These are phyloP conservation scores for Ophioninae sp. DNA, from an alignment of 2,888 invertebrate species.

Conservation along the genomic window DNA sequence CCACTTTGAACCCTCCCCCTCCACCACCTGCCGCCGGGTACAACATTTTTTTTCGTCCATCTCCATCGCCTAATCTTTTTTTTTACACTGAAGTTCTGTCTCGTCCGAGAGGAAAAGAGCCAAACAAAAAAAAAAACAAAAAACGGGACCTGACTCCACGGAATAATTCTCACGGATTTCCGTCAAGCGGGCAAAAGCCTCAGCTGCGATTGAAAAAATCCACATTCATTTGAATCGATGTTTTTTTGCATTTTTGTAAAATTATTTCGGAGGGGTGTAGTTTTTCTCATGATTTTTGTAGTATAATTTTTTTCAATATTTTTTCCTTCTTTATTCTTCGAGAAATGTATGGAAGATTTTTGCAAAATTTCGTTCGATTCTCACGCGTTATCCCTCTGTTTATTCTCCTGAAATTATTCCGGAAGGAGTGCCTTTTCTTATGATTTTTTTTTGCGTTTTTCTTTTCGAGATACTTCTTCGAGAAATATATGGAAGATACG, in stretches of 20 bases:
- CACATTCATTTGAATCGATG: conserved; percentile 7
- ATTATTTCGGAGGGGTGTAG: too few species aligned
- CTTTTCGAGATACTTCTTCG: too few species aligned
- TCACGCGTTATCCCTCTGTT: conserved; percentile 32
- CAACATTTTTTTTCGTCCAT: conserved; percentile 40
- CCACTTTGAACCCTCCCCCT: not conserved
- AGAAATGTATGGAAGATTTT: too few species aligned
- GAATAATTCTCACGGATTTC: conserved; percentile 64
- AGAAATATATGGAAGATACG: too few species aligned
- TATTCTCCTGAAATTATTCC: not conserved
- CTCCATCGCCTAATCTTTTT: conserved; percentile 25
- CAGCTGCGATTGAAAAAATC: conserved; percentile 67
- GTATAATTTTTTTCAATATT: too few species aligned
- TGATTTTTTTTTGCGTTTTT: not conserved
- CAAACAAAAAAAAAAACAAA: conserved; percentile 42
- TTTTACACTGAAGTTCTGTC: conserved; percentile 38
- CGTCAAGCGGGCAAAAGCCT: conserved; percentile 53
- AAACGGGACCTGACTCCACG: conserved; percentile 31
- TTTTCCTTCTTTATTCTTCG: too few species aligned
- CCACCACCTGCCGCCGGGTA: not conserved
- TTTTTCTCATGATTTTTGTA: too few species aligned
- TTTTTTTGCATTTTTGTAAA: conserved; percentile 4
- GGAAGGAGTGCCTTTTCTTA: not conserved
- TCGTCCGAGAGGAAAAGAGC: conserved; percentile 6
- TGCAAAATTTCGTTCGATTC: conserved; percentile 47